phyloP scores from a whole-genome alignment of 2,888 invertebrate species.

The Drosophila percnosoma region DNA sequence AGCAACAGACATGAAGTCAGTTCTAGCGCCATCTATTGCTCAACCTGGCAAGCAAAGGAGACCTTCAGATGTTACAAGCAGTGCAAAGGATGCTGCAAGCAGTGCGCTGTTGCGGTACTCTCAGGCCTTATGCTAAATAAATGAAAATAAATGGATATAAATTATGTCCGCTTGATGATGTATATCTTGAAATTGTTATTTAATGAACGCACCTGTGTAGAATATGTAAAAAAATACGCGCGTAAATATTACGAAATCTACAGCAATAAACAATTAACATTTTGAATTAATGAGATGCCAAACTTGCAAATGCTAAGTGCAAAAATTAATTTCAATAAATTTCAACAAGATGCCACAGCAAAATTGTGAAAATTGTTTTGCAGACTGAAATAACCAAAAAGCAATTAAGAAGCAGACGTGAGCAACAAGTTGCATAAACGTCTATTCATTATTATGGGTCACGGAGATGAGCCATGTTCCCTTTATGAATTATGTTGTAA shows the following conservation, averaged over 20 bases:
- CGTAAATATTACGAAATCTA: slow-evolving; percentile 18
- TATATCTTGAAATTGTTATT: slow-evolving; percentile 5
- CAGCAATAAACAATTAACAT: slow-evolving; percentile 52
- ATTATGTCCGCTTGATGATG: neutral
- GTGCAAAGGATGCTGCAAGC: slow-evolving; percentile 68
- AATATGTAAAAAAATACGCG: slow-evolving; percentile 7
- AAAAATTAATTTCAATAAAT: slow-evolving; percentile 72
- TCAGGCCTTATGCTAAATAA: neutral
- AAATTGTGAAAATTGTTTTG: slow-evolving; percentile 58
- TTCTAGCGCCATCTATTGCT: slow-evolving; percentile 61
- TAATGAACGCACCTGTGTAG: slow-evolving; percentile 16
- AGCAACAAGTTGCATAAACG: slow-evolving; percentile 66
- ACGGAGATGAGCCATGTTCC: slow-evolving; percentile 21
- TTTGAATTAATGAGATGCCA: slow-evolving; percentile 31
- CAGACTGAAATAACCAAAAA: slow-evolving; percentile 71
- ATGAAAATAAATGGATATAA: slow-evolving; percentile 16
- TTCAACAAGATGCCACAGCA: slow-evolving; percentile 48
- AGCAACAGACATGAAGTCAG: neutral
- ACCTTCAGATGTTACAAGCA: slow-evolving; percentile 46
- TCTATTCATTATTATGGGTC: slow-evolving; percentile 71
- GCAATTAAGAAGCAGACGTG: slow-evolving; percentile 72
- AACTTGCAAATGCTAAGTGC: slow-evolving; percentile 58
- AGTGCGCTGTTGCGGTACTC: slow-evolving; percentile 38
- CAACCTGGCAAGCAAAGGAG: slow-evolving; percentile 35
- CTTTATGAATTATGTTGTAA: slow-evolving; percentile 79